Evolutionary conservation across 2,888 invertebrate species (phyloP).

Genomic region (Sinodicranocentrus sp.): DNA sequence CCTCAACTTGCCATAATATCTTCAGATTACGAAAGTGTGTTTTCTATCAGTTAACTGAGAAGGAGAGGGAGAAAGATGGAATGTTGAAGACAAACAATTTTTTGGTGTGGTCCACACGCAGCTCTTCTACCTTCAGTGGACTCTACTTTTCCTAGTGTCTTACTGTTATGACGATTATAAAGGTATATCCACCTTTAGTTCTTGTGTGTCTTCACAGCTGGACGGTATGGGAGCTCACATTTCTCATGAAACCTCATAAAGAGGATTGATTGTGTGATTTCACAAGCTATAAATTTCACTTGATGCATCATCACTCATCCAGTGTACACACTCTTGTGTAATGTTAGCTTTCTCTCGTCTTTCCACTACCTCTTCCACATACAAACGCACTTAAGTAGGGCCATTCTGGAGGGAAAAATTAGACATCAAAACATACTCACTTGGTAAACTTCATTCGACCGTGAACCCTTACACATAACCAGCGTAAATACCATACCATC

Average conservation of each 20-base stretch:
- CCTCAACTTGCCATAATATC: slow-evolving; percentile 21
- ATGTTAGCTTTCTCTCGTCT: slow-evolving; percentile 17
- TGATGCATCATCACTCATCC: slow-evolving; percentile 65
- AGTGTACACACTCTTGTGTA: slow-evolving; percentile 42
- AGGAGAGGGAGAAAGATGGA: too few species aligned
- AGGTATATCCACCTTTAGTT: slow-evolving; percentile 28
- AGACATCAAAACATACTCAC: slow-evolving; percentile 55
- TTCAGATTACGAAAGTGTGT: background rate
- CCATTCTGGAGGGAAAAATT: slow-evolving; percentile 54
- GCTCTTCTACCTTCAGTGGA: slow-evolving; percentile 18
- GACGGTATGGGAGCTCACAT: slow-evolving; percentile 58
- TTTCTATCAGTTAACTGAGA: too few species aligned
- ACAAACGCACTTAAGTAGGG: slow-evolving; percentile 34
- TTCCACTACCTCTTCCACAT: slow-evolving; percentile 1
- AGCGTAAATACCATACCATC: background rate
- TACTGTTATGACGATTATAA: slow-evolving; percentile 22
- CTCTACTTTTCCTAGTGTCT: slow-evolving; percentile 35
- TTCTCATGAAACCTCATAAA: slow-evolving; percentile 62
- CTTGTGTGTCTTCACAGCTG: slow-evolving; percentile 49
- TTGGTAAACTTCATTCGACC: slow-evolving; percentile 30
- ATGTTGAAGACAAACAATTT: slow-evolving; percentile 48
- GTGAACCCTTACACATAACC: background rate
- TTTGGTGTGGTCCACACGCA: slow-evolving; percentile 11
- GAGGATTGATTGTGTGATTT: slow-evolving; percentile 64
- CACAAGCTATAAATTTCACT: slow-evolving; percentile 65